Conservation (phyloP, 2,888 invertebrate species). For the Anodontia alba region DNA sequence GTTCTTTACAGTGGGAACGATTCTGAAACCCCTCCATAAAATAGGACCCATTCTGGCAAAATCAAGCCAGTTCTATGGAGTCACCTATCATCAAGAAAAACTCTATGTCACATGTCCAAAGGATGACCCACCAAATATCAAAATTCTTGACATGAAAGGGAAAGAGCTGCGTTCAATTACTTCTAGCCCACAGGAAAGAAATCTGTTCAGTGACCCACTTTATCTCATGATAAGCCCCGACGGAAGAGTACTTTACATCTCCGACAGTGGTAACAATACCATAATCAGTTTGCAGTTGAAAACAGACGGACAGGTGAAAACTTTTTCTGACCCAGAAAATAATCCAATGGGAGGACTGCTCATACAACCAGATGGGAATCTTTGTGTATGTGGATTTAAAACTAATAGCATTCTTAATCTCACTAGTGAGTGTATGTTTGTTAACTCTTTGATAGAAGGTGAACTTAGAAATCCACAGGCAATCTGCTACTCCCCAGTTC, state of each 20-base stretch:
- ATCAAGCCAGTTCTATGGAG: constrained; percentile 53
- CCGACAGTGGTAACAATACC: constrained; percentile 55
- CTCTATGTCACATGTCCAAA: constrained; percentile 58
- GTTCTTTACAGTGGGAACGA: constrained; percentile 44
- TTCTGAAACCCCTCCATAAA: constrained; percentile 44
- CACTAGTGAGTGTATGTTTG: constrained; percentile 20
- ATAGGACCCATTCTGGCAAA: constrained; percentile 40
- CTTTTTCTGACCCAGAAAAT: constrained; percentile 26
- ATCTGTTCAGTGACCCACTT: constrained; percentile 49
- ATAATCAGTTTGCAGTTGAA: constrained; percentile 44
- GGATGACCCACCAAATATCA: constrained; percentile 52
- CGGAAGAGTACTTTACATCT: constrained; percentile 49
- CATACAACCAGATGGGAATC: constrained; percentile 42
- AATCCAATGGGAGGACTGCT: constrained; percentile 45
- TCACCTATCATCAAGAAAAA: constrained; percentile 36
- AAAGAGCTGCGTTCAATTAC: constrained; percentile 37
- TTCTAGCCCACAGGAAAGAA: constrained; percentile 36
- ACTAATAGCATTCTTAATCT: constrained; percentile 45
- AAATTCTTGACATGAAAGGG: constrained; percentile 56
- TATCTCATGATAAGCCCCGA: constrained; percentile 43
- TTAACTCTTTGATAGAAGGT: constrained; percentile 40
- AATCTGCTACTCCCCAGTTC: constrained; percentile 35
- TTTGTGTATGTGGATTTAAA: constrained; percentile 49
- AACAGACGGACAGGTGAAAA: neutral
- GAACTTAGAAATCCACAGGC: constrained; percentile 48